Conservation (phyloP, 2,888 invertebrate genomes). For the Leptopterna dolabrata region DNA sequence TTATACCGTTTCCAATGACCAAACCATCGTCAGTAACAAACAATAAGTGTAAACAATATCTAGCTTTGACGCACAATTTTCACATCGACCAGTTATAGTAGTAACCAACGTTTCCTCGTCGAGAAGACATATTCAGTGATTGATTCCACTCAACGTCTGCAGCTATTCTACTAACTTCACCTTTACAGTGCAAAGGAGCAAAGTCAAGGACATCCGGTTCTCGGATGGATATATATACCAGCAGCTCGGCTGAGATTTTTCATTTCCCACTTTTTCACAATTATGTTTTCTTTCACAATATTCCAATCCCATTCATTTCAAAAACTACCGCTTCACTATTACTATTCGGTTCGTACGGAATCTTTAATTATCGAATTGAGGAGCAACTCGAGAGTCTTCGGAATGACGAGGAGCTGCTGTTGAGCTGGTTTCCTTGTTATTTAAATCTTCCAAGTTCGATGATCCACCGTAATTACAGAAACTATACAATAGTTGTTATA, state of each 20-base stretch:
- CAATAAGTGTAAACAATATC: too few relatives aligned
- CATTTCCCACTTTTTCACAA: background rate
- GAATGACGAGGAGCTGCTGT: background rate
- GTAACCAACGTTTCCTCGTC: background rate
- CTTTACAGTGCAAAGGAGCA: slow-evolving; percentile 8
- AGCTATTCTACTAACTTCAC: background rate
- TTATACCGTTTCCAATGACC: too few relatives aligned
- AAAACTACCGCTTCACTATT: too few relatives aligned
- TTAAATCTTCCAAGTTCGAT: background rate
- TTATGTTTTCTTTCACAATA: background rate
- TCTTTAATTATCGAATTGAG: too few relatives aligned
- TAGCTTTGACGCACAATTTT: too few relatives aligned
- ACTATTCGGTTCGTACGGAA: too few relatives aligned
- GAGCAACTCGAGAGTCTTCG: too few relatives aligned
- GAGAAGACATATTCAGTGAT: background rate
- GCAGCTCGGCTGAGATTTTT: background rate
- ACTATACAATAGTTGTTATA: background rate
- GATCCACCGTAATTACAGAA: background rate
- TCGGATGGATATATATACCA: background rate
- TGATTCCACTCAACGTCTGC: background rate
- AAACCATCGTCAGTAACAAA: too few relatives aligned
- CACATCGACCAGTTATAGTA: too few relatives aligned
- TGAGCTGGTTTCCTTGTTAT: background rate
- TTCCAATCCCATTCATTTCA: too few relatives aligned
- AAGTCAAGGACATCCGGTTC: slow-evolving; percentile 3